These are phyloP conservation scores for Bradypus variegatus DNA, from an alignment of 2,797 vertebrate species.

Conservation along the genomic window DNA sequence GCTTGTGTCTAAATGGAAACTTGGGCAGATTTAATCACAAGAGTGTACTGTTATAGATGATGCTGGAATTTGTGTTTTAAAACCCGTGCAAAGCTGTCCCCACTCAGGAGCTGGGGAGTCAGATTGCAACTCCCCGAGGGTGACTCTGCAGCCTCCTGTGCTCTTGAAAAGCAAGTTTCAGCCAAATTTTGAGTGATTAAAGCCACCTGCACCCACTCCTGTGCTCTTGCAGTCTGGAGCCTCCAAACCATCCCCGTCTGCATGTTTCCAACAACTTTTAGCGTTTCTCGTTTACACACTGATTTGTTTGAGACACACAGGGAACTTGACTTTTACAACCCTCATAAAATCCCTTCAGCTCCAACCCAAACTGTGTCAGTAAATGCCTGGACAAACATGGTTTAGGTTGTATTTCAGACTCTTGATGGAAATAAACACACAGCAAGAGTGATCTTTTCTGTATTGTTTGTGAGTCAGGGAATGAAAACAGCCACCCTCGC, in stretches of 20 bases:
- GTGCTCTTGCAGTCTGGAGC: not conserved
- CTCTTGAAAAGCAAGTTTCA: not conserved
- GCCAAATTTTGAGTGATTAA: not conserved
- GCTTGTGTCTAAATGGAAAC: slow-evolving; percentile 31
- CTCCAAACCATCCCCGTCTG: not conserved
- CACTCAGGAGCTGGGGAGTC: not conserved
- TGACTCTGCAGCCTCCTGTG: not conserved
- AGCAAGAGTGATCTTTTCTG: not conserved
- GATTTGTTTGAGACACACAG: not conserved
- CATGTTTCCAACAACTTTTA: not conserved
- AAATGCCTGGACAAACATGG: not conserved
- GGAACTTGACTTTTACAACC: slow-evolving; percentile 1
- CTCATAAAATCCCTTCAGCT: slow-evolving; percentile 34
- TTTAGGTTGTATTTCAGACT: not conserved
- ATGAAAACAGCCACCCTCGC: not conserved
- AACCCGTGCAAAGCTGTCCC: rapidly evolving
- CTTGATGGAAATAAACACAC: not conserved
- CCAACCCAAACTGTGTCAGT: not conserved
- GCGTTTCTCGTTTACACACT: not conserved
- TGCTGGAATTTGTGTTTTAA: not conserved
- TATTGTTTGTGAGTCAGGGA: not conserved
- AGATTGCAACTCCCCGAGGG: not conserved
- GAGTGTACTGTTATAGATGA: not conserved
- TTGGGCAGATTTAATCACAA: not conserved
- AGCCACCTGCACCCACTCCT: not conserved